phyloP scores from a whole-genome alignment of 2,797 vertebrate species.

The Anguilla megastoma region DNA sequence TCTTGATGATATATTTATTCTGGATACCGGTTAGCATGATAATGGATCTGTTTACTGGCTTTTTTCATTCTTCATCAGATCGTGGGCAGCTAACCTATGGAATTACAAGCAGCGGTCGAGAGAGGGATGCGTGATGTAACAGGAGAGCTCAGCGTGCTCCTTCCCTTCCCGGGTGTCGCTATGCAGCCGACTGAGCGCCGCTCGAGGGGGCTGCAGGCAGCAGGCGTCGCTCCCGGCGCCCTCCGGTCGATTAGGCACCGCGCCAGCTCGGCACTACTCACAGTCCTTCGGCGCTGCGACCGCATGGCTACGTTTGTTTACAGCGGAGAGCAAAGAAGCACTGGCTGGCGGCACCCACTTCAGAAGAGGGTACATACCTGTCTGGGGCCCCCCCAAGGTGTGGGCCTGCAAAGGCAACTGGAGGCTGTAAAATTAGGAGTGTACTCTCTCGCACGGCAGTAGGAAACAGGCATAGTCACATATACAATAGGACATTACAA shows the following conservation, averaged over 20 bases:
- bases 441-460: no score
- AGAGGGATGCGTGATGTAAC: no score
- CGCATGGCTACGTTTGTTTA: constrained; percentile 46
- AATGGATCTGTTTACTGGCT: not conserved
- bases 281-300: constrained; percentile 68
- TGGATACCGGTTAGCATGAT: no score
- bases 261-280: constrained; percentile 43
- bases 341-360: constrained; percentile 65
- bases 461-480: not conserved
- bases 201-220: not conserved
- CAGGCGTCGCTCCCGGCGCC: not conserved
- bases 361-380: constrained; percentile 63
- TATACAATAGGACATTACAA: not conserved
- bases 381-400: not conserved
- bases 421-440: constrained; percentile 61
- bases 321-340: constrained; percentile 68
- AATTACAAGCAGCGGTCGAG: no score
- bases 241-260: not conserved
- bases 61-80: no score
- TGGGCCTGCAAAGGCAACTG: constrained; percentile 56
- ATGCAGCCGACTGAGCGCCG: not conserved
- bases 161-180: not conserved
- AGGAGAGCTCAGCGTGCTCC: not conserved
- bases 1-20: no score
- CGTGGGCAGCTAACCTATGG: no score